Evolutionary conservation across 2,888 invertebrate species (phyloP), one percentile per base, ranked within the genome.

Genomic region (Leptarthrus brevirostris): DNA sequence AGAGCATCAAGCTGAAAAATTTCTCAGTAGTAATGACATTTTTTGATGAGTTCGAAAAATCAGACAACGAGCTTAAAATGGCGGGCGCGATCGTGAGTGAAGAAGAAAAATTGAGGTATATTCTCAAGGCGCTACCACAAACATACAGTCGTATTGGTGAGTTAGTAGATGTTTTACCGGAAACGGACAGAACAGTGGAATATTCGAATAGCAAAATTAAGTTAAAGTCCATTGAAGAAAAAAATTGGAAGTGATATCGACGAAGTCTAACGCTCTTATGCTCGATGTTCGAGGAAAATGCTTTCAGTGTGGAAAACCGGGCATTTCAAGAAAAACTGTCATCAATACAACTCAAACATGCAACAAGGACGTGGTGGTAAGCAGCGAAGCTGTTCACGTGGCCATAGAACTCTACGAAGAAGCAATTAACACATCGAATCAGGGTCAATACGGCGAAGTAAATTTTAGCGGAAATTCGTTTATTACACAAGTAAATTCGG

Each of bases 101-200:
- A 66, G 22, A 66, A 53, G 73, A 75, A 54, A 73, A 75, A 69
- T n/a, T 75, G 5, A 66, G 47, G 26, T 75, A 73, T 53, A 14
- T 75, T 22, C 44, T 75, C 16, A 75, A 26, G 44, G 30, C 58
- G n/a, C 47, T 75, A 14, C 75, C 75, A n/a, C n/a, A n/a, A 10
- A 44, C 72, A 40, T 24, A 26, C 5, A 74, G 73, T 54, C 47
- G 73, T 26, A 75, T 75, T 47, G 73, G 73, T 20, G 73, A 73
- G 36, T 69, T 75, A 24, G 58, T 75, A 3, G 75, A 75, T 66
- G 69, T 73, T 6, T 56, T 75, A 16, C 12, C 3, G 12, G 54
- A 49, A 70, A 47, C 26, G 44, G 74, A 74, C 40, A 20, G 20
- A 72, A 72, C 74, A 6, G 64, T 72, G 2, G 72, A 74, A 4